phyloP scores from a whole-genome alignment of 2,797 vertebrate species.

The Gastrophryne carolinensis region DNA sequence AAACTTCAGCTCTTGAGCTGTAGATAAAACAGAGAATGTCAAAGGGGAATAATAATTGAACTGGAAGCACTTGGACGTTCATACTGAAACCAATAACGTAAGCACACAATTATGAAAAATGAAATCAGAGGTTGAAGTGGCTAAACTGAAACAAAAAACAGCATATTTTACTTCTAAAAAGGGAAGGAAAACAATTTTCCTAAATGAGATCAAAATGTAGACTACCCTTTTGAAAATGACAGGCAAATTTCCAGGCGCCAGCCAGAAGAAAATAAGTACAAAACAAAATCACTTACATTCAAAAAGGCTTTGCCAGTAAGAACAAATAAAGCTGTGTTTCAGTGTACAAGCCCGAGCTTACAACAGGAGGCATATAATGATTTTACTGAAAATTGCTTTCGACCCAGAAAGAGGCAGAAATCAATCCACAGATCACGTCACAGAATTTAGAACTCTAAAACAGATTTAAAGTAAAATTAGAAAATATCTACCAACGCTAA shows the following conservation, averaged over 20 bases:
- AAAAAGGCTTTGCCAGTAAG: not conserved
- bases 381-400: constrained; percentile 6
- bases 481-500: too few species aligned
- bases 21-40: not conserved
- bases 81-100: constrained; percentile 21
- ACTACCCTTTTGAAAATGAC: constrained; percentile 12
- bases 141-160: constrained; percentile 11
- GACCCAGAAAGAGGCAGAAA: not conserved
- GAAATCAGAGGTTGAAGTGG: constrained; percentile 13
- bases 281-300: not conserved
- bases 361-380: not conserved
- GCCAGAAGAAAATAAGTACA: not conserved
- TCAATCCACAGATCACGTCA: too few species aligned
- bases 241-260: constrained; percentile 22
- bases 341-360: not conserved
- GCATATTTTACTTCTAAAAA: constrained; percentile 35
- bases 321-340: not conserved
- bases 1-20: not conserved
- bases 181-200: constrained; percentile 29
- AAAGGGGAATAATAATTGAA: not conserved
- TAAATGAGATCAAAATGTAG: constrained; percentile 41
- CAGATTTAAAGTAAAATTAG: too few species aligned
- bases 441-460: too few species aligned
- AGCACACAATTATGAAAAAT: constrained; percentile 40
- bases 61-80: constrained; percentile 13